These are phyloP conservation scores for Athalia rosae DNA, from an alignment of 2,888 invertebrate genomes.

Conservation along the genomic window DNA sequence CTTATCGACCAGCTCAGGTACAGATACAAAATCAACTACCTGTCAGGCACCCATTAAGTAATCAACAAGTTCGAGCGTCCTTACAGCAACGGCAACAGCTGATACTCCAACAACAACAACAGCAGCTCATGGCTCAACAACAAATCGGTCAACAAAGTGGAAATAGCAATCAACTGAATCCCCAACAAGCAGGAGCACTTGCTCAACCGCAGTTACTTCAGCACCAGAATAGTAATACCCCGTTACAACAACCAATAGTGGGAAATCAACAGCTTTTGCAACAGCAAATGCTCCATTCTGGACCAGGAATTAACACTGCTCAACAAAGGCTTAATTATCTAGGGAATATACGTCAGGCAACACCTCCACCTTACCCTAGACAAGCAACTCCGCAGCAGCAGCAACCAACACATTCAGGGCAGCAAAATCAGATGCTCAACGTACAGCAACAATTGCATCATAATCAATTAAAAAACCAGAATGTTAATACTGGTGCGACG, in stretches of 20 bases:
- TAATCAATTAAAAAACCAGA: constrained; percentile 69
- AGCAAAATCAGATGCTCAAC: constrained; percentile 65
- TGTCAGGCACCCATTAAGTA: constrained; percentile 68
- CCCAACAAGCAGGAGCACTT: constrained; percentile 53
- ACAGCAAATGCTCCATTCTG: constrained; percentile 47
- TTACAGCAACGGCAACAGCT: constrained; percentile 61
- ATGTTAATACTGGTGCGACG: constrained; percentile 68
- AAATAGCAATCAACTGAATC: constrained; percentile 50
- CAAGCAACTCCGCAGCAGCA: constrained; percentile 71
- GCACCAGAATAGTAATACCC: constrained; percentile 53
- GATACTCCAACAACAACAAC: constrained; percentile 62
- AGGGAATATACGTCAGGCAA: constrained; percentile 62
- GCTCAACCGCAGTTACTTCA: constrained; percentile 56
- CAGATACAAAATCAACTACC: constrained; percentile 58
- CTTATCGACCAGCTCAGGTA: constrained; percentile 62
- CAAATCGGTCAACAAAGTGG: constrained; percentile 55
- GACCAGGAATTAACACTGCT: constrained; percentile 61
- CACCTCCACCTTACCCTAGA: constrained; percentile 60
- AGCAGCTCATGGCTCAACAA: constrained; percentile 62
- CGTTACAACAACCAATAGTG: constrained; percentile 54
- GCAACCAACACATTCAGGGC: constrained; percentile 61
- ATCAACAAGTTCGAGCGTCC: constrained; percentile 66
- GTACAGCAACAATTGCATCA: constrained; percentile 71
- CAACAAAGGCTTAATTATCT: constrained; percentile 69
- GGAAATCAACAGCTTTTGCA: constrained; percentile 54